Conservation (phyloP, 2,888 invertebrate species). For the Yponomeuta malinellus region DNA sequence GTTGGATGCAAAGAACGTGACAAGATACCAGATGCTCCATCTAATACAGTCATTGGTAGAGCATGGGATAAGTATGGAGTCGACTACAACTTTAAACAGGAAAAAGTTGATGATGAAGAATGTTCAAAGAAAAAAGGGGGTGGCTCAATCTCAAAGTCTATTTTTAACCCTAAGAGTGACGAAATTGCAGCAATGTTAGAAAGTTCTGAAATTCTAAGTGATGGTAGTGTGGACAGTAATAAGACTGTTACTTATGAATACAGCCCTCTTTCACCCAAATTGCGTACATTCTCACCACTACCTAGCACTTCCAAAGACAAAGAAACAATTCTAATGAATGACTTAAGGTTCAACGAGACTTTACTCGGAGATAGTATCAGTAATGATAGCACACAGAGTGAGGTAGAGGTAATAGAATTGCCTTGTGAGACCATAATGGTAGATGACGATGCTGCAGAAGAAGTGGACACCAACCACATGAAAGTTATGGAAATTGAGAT, state of each 20-base stretch:
- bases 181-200: conserved; percentile 28
- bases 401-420: conserved; percentile 28
- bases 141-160: conserved; percentile 30
- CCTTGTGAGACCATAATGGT: conserved; percentile 30
- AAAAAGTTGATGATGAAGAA: conserved; percentile 20
- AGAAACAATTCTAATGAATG: conserved; percentile 38
- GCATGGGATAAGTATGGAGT: conserved; percentile 32
- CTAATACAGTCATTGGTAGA: conserved; percentile 25
- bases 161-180: conserved; percentile 35
- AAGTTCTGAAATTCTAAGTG: conserved; percentile 18
- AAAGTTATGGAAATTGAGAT: background rate
- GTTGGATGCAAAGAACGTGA: conserved; percentile 34
- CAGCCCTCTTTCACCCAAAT: conserved; percentile 15
- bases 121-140: conserved; percentile 23
- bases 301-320: conserved; percentile 46
- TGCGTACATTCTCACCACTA: conserved; percentile 34
- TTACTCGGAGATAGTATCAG: conserved; percentile 18
- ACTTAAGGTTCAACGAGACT: conserved; percentile 36
- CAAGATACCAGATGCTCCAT: conserved; percentile 23
- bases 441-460: conserved; percentile 20
- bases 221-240: conserved; percentile 32
- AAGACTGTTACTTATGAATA: conserved; percentile 29
- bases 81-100: conserved; percentile 12
- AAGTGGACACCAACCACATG: background rate
- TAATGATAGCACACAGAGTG: conserved; percentile 16